phyloP scores from a whole-genome alignment of 2,888 invertebrate species.

The Chrysodeixis includens region DNA sequence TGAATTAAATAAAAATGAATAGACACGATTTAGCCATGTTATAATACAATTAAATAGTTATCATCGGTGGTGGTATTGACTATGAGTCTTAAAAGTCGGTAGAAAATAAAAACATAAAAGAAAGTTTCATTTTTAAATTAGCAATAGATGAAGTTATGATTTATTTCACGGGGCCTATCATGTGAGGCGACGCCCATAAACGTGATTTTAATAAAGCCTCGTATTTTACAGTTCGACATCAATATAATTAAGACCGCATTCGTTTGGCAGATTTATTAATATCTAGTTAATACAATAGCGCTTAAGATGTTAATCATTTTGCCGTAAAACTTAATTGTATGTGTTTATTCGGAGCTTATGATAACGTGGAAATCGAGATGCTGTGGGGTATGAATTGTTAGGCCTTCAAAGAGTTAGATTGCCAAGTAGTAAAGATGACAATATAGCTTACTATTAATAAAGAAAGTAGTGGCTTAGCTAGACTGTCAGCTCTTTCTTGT shows the following conservation, averaged over 20 bases:
- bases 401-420: too few relatives aligned
- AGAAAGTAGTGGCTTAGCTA: too few relatives aligned
- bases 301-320: constrained; percentile 22
- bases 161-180: constrained; percentile 11
- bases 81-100: not conserved
- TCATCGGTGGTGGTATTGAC: not conserved
- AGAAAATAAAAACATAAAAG: not conserved
- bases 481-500: too few relatives aligned
- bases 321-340: constrained; percentile 35
- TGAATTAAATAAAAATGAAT: too few relatives aligned
- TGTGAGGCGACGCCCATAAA: constrained; percentile 26
- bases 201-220: constrained; percentile 32
- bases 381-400: too few relatives aligned
- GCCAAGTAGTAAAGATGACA: too few relatives aligned
- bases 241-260: constrained; percentile 30
- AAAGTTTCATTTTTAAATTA: constrained; percentile 7
- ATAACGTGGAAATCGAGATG: constrained; percentile 5
- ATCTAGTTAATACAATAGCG: constrained; percentile 23
- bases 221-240: constrained; percentile 24
- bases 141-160: constrained; percentile 5
- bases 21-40: not conserved
- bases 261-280: constrained; percentile 33
- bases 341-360: constrained; percentile 19
- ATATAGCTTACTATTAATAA: too few relatives aligned
- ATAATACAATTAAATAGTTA: not conserved